Conservation (phyloP, 2,888 invertebrate genomes). For the Toxonevra muliebris region DNA sequence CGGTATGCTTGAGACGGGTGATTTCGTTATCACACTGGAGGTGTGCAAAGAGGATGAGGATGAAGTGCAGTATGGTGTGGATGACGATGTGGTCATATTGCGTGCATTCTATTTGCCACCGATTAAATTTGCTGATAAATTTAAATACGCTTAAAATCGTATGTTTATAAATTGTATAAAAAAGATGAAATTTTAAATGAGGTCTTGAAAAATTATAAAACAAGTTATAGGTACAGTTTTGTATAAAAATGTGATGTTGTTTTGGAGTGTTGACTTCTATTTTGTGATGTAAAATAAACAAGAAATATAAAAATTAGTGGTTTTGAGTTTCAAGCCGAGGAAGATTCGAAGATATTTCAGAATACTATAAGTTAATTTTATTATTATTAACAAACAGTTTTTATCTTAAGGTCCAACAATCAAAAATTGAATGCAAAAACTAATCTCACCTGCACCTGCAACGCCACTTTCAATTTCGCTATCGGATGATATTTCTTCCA, state of each 20-base stretch:
- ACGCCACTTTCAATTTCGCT: conserved; percentile 56
- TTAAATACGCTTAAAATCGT: conserved; percentile 44
- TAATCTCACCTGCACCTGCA: conserved; percentile 43
- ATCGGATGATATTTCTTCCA: conserved; percentile 71
- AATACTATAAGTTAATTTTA: no score
- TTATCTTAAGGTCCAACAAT: no score
- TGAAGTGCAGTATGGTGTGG: conserved; percentile 46
- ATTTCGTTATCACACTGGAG: conserved; percentile 58
- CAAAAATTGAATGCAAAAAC: no score
- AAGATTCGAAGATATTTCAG: no score
- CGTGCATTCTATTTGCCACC: conserved; percentile 56
- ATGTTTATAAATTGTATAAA: not conserved
- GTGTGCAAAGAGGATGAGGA: conserved; percentile 51
- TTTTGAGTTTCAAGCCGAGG: no score
- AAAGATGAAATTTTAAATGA: not conserved
- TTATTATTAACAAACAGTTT: no score
- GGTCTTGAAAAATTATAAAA: conserved; percentile 1
- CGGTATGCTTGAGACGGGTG: conserved; percentile 56
- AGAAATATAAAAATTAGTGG: no score
- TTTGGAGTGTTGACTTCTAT: not conserved
- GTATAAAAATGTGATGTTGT: not conserved
- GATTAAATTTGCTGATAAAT: conserved; percentile 48
- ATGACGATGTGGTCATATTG: conserved; percentile 57
- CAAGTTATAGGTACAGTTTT: not conserved
- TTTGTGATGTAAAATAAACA: not conserved